A percentile compares a stretch with the other conserved stretches of the same genome.
Conservation (phyloP, 1,140 invertebrate species). For the Goniozus legneri region DNA sequence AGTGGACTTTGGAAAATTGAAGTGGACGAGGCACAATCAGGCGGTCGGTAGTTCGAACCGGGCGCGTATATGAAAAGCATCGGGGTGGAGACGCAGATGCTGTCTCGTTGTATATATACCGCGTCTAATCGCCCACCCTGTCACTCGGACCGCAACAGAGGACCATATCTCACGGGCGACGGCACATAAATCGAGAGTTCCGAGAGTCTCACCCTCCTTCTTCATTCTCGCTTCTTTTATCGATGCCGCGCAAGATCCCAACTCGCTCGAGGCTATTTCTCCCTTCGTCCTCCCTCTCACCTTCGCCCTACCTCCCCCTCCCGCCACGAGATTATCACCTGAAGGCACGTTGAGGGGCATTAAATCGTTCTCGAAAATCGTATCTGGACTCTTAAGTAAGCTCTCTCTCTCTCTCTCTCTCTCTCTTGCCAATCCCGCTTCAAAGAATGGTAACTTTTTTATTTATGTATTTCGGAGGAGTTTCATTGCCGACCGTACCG, state of each 20-base stretch:
- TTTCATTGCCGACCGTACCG: too few species aligned
- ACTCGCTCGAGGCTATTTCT: neutral
- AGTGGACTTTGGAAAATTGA: too few species aligned
- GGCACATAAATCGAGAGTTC: slow-evolving; percentile 51
- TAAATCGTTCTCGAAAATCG: slow-evolving; percentile 16
- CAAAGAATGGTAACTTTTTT: too few species aligned
- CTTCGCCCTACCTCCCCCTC: too few species aligned
- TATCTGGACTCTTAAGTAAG: too few species aligned
- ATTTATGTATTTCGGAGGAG: too few species aligned
- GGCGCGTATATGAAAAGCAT: too few species aligned
- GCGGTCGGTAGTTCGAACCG: too few species aligned
- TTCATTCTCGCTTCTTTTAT: slow-evolving; percentile 16
- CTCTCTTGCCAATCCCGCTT: too few species aligned
- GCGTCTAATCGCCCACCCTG: slow-evolving; percentile 49
- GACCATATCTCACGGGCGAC: slow-evolving; percentile 35
- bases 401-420: too few species aligned
- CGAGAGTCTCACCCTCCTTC: slow-evolving; percentile 10
- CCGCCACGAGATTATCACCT: slow-evolving; percentile 24
- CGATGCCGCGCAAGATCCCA: slow-evolving; percentile 19
- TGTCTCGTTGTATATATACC: slow-evolving; percentile 46
- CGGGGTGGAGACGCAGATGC: slow-evolving; percentile 50
- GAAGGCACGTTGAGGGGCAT: slow-evolving; percentile 19
- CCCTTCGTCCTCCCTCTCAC: too few species aligned
- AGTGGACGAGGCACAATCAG: too few species aligned
- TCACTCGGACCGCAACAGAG: slow-evolving; percentile 46